phyloP scores from a whole-genome alignment of 2,888 invertebrate genomes.

The Rhagonycha lutea region DNA sequence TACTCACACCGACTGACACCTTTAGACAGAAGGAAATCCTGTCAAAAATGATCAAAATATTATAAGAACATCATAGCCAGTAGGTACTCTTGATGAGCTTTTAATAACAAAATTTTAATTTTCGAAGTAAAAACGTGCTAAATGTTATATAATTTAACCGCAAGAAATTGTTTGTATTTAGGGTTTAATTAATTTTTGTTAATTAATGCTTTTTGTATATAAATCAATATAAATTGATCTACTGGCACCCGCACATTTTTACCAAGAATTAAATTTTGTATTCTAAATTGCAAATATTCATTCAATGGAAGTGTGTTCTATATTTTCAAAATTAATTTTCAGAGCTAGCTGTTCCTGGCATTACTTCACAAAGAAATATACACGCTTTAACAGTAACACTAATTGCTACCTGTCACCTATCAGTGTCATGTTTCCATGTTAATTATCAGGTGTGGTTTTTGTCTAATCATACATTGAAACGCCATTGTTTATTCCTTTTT shows the following conservation, averaged over 20 bases:
- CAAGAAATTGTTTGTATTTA: not conserved
- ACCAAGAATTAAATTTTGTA: not conserved
- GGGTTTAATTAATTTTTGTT: not conserved
- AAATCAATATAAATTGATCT: not conserved
- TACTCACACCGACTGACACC: too few species aligned
- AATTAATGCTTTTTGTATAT: not conserved
- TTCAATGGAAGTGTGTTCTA: not conserved
- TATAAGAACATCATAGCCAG: too few species aligned
- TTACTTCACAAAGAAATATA: not conserved
- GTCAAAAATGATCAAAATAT: too few species aligned
- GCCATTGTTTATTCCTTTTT: not conserved
- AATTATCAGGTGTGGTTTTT: not conserved
- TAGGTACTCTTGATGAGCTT: too few species aligned
- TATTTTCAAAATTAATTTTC: not conserved
- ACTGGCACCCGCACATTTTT: not conserved
- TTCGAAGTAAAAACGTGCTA: not conserved
- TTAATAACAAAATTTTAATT: too few species aligned
- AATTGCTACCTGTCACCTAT: not conserved
- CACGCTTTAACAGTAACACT: not conserved
- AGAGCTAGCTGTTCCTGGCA: not conserved
- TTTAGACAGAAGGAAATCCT: too few species aligned
- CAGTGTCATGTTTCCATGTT: not conserved
- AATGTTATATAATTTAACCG: not conserved
- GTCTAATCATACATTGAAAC: not conserved
- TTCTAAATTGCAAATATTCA: not conserved